Conservation (phyloP, 2,888 invertebrate genomes). For the Agrypnus murinus region DNA sequence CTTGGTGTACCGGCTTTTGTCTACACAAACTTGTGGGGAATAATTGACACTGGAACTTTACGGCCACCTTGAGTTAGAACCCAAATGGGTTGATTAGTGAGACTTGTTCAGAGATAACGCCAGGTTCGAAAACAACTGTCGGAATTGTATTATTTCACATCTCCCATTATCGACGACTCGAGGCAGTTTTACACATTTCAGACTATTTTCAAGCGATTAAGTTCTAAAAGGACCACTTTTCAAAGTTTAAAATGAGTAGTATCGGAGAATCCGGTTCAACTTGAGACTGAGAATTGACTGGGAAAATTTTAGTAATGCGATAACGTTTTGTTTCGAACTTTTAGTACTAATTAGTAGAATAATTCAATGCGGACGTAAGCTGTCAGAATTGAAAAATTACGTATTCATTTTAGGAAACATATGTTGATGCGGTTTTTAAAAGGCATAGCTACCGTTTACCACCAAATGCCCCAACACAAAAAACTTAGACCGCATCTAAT, state of each 20-base stretch:
- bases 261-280: constrained; percentile 16
- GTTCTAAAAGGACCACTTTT: constrained; percentile 21
- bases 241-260: neutral
- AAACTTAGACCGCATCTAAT: constrained; percentile 39
- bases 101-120: constrained; percentile 54
- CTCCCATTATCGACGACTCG: constrained; percentile 34
- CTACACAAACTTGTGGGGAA: constrained; percentile 60
- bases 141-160: constrained; percentile 34
- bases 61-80: constrained; percentile 60
- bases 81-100: constrained; percentile 57
- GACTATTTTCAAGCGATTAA: constrained; percentile 9
- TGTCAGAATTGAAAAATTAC: constrained; percentile 35
- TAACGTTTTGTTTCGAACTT: constrained; percentile 11
- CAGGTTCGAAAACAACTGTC: constrained; percentile 51
- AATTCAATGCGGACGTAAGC: constrained; percentile 12
- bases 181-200: constrained; percentile 23
- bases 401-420: constrained; percentile 8
- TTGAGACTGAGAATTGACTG: neutral
- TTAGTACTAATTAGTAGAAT: constrained; percentile 15
- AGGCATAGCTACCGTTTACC: constrained; percentile 38
- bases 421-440: constrained; percentile 24
- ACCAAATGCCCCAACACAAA: constrained; percentile 10
- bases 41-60: constrained; percentile 65
- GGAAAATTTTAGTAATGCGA: constrained; percentile 6
- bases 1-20: constrained; percentile 65